Conservation (phyloP, 2,113 vertebrate genomes). For the Onychorhynchus coronatus region DNA sequence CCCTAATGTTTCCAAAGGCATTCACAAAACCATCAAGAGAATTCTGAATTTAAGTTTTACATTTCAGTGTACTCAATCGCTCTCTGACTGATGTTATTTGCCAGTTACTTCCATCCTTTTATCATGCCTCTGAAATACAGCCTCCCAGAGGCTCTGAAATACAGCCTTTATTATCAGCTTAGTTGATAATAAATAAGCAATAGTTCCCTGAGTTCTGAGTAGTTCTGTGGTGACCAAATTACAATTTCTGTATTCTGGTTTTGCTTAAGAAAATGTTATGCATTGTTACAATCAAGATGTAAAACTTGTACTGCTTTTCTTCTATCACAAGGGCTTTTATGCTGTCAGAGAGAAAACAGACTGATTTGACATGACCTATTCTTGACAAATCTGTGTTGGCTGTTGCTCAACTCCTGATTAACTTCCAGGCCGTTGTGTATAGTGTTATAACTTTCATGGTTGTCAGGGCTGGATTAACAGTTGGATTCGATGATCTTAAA, state of each 20-base stretch:
- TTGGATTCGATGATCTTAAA: neutral
- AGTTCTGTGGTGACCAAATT: neutral
- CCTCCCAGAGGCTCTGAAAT: too few species aligned
- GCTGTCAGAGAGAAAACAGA: neutral
- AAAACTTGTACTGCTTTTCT: neutral
- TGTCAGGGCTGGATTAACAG: neutral
- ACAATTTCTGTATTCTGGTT: neutral
- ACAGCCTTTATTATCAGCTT: neutral
- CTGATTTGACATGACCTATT: neutral
- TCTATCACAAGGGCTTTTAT: neutral
- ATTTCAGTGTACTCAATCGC: neutral
- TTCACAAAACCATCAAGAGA: neutral
- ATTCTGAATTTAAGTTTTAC: neutral
- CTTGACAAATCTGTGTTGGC: neutral
- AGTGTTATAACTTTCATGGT: neutral
- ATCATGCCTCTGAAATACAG: neutral
- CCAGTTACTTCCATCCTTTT: neutral
- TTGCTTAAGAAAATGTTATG: neutral
- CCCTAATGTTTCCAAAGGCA: neutral
- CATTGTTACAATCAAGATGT: neutral
- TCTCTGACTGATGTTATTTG: neutral
- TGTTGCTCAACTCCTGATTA: neutral
- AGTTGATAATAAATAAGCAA: neutral
- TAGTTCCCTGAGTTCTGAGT: neutral
- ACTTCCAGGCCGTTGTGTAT: neutral